These are phyloP conservation scores for Temnothorax rugatulus DNA, from an alignment of 2,888 invertebrate species.

Conservation along the genomic window DNA sequence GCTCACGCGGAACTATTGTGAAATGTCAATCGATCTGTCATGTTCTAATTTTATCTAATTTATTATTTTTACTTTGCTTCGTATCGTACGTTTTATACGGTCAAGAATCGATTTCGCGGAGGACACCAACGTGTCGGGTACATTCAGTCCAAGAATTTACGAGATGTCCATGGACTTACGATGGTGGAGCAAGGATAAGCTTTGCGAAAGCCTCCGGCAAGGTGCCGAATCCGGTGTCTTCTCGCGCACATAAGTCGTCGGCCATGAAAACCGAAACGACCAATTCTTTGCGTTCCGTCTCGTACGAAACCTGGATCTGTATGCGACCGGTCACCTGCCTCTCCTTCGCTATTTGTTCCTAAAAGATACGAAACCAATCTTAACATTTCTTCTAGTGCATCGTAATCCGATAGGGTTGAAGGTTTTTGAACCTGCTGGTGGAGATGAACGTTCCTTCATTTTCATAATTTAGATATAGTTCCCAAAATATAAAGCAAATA, in stretches of 20 bases:
- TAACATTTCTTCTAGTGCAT: background rate
- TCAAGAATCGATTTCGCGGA: background rate
- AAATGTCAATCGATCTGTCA: background rate
- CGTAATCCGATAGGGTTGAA: background rate
- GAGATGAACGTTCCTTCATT: constrained; percentile 15
- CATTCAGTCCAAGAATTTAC: constrained; percentile 17
- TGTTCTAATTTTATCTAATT: background rate
- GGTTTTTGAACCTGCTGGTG: background rate
- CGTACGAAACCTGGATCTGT: constrained; percentile 96
- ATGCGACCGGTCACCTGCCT: constrained; percentile 93
- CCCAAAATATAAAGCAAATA: background rate
- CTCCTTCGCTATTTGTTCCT: constrained; percentile 92
- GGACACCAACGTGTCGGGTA: background rate
- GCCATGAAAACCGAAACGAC: constrained; percentile 95
- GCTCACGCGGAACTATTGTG: background rate
- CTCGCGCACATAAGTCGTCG: constrained; percentile 93
- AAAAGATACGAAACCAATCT: constrained; percentile 73
- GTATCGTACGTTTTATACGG: background rate
- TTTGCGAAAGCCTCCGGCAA: constrained; percentile 95
- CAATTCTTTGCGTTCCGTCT: constrained; percentile 93
- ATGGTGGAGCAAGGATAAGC: constrained; percentile 92
- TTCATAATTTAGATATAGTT: constrained; percentile 8
- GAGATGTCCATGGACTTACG: constrained; percentile 87
- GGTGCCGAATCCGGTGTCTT: constrained; percentile 92
- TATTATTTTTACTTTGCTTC: background rate